Conservation (phyloP, 2,797 vertebrate genomes). For the Liparis tanakae region DNA sequence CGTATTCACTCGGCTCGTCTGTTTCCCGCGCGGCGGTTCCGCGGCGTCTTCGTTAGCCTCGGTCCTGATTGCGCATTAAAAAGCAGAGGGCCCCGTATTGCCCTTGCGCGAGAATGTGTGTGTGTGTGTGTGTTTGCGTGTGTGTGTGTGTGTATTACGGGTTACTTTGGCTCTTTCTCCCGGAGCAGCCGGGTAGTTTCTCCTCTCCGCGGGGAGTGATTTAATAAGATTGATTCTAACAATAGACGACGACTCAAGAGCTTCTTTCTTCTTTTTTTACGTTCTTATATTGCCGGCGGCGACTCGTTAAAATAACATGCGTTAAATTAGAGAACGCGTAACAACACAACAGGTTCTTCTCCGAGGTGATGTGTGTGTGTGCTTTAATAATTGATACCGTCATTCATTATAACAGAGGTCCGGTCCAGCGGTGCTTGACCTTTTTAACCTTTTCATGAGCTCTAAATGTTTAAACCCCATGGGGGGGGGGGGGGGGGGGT, state of each 20-base stretch:
- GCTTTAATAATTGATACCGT: constrained; percentile 21
- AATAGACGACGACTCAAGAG: constrained; percentile 47
- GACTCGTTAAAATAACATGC: constrained; percentile 19
- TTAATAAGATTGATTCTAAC: constrained; percentile 65
- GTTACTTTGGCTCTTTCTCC: constrained; percentile 50
- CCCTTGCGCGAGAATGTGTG: not conserved
- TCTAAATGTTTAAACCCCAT: constrained; percentile 30
- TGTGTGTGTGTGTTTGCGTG: too few relatives aligned
- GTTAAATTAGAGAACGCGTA: constrained; percentile 16
- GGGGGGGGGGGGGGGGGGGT: not conserved
- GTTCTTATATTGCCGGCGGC: constrained; percentile 34
- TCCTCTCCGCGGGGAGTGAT: constrained; percentile 44
- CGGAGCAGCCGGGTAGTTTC: constrained; percentile 48
- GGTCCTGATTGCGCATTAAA: constrained; percentile 68
- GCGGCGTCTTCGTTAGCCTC: constrained; percentile 56
- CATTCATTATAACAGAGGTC: constrained; percentile 10
- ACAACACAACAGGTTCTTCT: not conserved
- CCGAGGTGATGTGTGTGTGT: not conserved
- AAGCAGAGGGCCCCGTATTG: constrained; percentile 52
- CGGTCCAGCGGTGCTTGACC: constrained; percentile 7
- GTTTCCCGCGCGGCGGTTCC: constrained; percentile 38
- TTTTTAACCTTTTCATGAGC: constrained; percentile 26
- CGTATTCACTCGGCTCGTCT: constrained; percentile 48
- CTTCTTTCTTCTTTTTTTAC: constrained; percentile 39
- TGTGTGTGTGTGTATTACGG: not conserved